Conservation (phyloP, 2,888 invertebrate genomes). For the Diaphora mendica region DNA sequence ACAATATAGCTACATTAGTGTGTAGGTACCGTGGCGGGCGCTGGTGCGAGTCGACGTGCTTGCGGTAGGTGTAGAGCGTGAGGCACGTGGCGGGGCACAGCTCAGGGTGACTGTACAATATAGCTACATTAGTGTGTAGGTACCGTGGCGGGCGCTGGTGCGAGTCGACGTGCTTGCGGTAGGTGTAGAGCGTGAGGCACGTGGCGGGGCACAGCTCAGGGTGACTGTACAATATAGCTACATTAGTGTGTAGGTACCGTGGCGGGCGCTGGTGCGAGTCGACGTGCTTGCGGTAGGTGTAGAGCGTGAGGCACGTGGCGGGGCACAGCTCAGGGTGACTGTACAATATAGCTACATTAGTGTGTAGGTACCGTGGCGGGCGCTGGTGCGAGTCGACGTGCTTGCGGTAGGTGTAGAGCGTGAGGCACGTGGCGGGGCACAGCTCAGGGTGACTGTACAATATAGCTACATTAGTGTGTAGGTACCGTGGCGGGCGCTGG, state of each 20-base stretch:
- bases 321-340: neutral
- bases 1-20: neutral
- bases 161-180: neutral
- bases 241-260: neutral
- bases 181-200: neutral
- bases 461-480: neutral
- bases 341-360: neutral
- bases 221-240: no score
- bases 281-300: neutral
- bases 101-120: no score
- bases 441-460: neutral
- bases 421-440: neutral
- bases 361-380: neutral
- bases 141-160: neutral
- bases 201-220: neutral
- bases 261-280: neutral
- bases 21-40: neutral
- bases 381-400: neutral
- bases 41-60: neutral
- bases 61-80: neutral
- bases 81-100: neutral
- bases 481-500: neutral
- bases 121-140: neutral
- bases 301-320: neutral
- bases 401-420: neutral